Base-by-base conservation (phyloP, 2,113 vertebrate species). In the Theristicus caerulescens region DNA sequence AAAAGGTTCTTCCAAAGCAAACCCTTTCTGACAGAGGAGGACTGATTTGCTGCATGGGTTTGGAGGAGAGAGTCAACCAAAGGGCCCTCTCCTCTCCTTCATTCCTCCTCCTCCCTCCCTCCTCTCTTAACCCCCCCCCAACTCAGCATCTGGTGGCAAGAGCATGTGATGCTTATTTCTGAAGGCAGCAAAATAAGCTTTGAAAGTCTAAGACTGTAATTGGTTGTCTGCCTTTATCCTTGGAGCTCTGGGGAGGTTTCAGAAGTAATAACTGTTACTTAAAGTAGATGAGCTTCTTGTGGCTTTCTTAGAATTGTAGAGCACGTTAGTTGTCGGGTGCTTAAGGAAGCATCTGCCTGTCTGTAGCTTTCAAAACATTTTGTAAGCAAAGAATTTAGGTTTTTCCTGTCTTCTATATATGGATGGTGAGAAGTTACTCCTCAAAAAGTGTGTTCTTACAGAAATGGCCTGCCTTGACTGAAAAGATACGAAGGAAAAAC, bases 211-310 rank as follows among this genome's bases (percentile, higher is more conserved):
- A 98, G 97, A 69, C 96, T 94, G 95, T 98, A 98, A 98, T 98
- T 98, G 98, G 98, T 97, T 97, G 97, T 98, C 97, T 97, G 98
- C 96, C 95, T 97, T 98, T 89, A 90, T 97, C 97, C 97, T 26
- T 40, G 96, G 93, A 97, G 96, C 97, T 97, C 97, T 85, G 92
- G 95, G 97, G 97, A 98, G 83, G 94, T 97, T 98, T 98, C 98
- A 97, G 96, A 92, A 95, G 96, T 95, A 97, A 93, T 97, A 97
- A 98, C 96, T 96, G 98, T 98, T 98, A 95, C 98, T 98, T 98
- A 97, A 97, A 98, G 96, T 91, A 92, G 98, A 96, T 94, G 97
- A 98, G 97, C 97, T 98, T 95, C 96, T 96, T 93, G 97, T 94
- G 96, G 81, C 93, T 97, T 96, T 74, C 95, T 65, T 72, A 42